Conservation (phyloP, 2,113 vertebrate species). For the Apteryx mantelli region DNA sequence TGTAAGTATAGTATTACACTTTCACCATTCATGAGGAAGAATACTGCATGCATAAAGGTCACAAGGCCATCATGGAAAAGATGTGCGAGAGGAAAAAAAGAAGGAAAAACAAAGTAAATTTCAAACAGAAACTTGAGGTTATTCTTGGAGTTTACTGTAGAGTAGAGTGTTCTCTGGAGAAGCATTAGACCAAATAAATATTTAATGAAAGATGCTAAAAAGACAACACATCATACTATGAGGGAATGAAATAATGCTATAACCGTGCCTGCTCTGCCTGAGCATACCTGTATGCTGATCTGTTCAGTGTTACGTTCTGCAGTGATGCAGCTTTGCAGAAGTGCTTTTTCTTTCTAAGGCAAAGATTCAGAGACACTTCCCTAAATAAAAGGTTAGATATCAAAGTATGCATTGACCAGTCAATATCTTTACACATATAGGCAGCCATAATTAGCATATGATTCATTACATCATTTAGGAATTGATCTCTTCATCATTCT, state of each 20-base stretch:
- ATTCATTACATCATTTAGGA: neutral
- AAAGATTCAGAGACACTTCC: neutral
- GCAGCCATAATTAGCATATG: neutral
- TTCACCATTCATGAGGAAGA: neutral
- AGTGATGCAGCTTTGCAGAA: neutral
- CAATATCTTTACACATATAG: neutral
- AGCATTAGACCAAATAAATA: conserved; percentile 45
- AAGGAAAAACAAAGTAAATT: neutral
- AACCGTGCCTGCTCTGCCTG: neutral
- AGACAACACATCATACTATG: neutral
- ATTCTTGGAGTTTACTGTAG: neutral
- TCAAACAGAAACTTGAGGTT: neutral
- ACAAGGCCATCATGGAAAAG: neutral
- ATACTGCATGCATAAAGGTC: neutral
- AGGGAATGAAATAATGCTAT: neutral
- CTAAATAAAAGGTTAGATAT: neutral
- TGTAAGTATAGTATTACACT: neutral
- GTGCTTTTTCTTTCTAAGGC: neutral
- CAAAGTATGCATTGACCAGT: neutral
- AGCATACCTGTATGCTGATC: neutral
- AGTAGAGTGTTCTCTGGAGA: neutral
- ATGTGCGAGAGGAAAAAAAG: neutral
- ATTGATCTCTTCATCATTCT: neutral
- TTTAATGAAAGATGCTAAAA: conserved; percentile 34
- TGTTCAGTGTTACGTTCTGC: neutral